These are phyloP conservation scores for Philotrypesis tridentata DNA, from an alignment of 1,140 invertebrate genomes.

Conservation along the genomic window DNA sequence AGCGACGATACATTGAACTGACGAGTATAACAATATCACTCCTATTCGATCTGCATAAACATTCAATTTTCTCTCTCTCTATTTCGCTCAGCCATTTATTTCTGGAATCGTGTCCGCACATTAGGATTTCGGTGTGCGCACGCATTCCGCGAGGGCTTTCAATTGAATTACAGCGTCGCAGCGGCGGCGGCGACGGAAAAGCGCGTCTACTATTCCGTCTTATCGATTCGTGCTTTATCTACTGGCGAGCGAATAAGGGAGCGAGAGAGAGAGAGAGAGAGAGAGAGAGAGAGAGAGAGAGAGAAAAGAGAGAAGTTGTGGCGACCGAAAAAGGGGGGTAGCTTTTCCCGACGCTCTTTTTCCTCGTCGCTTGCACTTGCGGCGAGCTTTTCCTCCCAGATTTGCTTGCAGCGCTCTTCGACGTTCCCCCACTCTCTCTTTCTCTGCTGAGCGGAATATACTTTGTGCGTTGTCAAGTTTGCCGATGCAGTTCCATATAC, in stretches of 20 bases:
- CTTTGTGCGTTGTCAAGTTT: not conserved
- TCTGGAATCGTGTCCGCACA: not conserved
- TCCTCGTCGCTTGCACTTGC: not conserved
- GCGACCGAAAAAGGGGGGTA: not conserved
- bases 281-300: not conserved
- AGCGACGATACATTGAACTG: too few relatives aligned
- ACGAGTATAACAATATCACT: too few relatives aligned
- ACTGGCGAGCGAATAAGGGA: not conserved
- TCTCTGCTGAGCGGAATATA: not conserved
- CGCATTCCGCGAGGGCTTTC: not conserved
- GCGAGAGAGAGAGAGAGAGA: not conserved
- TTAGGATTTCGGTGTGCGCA: not conserved
- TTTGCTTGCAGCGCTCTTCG: not conserved
- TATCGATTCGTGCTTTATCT: constrained; percentile 16
- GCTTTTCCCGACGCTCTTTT: not conserved
- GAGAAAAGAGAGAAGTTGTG: not conserved
- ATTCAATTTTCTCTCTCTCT: not conserved
- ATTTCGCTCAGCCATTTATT: too few relatives aligned
- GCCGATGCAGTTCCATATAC: not conserved
- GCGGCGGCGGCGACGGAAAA: not conserved
- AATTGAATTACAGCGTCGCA: not conserved
- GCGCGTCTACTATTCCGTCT: constrained; percentile 7
- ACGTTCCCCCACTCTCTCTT: not conserved
- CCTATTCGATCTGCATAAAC: not conserved
- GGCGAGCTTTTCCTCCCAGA: not conserved